Percentiles rank a stretch among this genome's conserved stretches.
phyloP scores from a whole-genome alignment of 1,140 invertebrate genomes.

The Metaphire vulgaris region DNA sequence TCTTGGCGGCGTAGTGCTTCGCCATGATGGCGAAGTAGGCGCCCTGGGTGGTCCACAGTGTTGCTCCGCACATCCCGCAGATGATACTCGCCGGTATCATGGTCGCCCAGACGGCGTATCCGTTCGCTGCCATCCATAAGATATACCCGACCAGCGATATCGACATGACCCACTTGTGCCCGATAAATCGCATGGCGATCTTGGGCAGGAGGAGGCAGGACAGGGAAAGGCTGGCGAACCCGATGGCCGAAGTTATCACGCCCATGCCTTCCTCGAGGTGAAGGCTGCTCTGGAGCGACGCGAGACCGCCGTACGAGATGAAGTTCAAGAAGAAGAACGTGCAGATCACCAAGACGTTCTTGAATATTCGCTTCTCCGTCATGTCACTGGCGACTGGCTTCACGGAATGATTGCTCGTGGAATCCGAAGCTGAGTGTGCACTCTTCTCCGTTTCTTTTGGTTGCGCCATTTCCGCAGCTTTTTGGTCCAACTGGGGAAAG shows the following conservation, averaged over 20 bases:
- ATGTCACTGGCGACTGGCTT: not conserved
- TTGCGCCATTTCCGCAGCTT: too few species aligned
- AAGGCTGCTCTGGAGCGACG: constrained; percentile 9
- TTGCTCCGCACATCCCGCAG: constrained; percentile 81
- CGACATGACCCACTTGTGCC: not conserved
- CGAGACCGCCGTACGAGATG: not conserved
- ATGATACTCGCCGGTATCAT: constrained; percentile 58
- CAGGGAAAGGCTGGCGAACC: not conserved
- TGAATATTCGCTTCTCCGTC: not conserved
- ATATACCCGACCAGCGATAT: not conserved
- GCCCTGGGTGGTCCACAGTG: constrained; percentile 87
- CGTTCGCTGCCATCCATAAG: constrained; percentile 8
- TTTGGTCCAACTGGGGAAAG: too few species aligned
- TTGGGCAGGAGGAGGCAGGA: not conserved
- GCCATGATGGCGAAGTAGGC: constrained; percentile 86
- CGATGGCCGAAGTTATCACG: not conserved
- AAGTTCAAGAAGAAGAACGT: constrained; percentile 5
- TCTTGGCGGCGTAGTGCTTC: constrained; percentile 60
- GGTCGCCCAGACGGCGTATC: constrained; percentile 7
- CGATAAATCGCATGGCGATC: not conserved
- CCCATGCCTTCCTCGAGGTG: constrained; percentile 11
- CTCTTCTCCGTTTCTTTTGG: too few species aligned
- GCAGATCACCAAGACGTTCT: constrained; percentile 3
- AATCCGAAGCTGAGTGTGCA: too few species aligned
- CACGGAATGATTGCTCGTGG: too few species aligned